phyloP scores from a whole-genome alignment of 2,888 invertebrate species.

The Sesamia inferens region DNA sequence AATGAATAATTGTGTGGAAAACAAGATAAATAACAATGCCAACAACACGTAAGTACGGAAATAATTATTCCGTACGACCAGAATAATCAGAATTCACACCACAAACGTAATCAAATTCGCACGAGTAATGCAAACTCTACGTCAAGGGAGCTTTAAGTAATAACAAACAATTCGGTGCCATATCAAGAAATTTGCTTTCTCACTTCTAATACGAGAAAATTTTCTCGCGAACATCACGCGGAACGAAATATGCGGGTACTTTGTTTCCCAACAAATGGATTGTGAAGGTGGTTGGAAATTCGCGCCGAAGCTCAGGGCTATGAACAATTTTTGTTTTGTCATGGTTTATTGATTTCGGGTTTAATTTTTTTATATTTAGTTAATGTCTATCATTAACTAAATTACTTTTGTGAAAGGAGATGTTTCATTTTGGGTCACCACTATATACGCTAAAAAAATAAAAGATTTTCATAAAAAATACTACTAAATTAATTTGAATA shows the following conservation, averaged over 20 bases:
- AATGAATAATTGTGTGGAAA: neutral
- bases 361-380: conserved; percentile 15
- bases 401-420: too few species aligned
- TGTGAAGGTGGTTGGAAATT: conserved; percentile 64
- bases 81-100: conserved; percentile 45
- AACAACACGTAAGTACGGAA: conserved; percentile 11
- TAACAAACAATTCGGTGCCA: conserved; percentile 51
- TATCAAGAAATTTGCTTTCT: conserved; percentile 57
- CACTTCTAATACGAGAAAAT: conserved; percentile 56
- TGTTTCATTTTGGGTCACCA: too few species aligned
- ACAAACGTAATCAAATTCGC: conserved; percentile 46
- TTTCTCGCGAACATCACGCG: conserved; percentile 61
- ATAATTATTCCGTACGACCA: conserved; percentile 29
- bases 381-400: too few species aligned
- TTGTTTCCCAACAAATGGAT: conserved; percentile 72
- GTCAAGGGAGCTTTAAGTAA: conserved; percentile 39
- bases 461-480: too few species aligned
- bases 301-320: conserved; percentile 40
- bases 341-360: conserved; percentile 13
- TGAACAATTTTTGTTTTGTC: conserved; percentile 50
- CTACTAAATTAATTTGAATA: too few species aligned
- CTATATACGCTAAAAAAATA: too few species aligned
- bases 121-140: conserved; percentile 41
- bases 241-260: conserved; percentile 65
- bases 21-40: conserved; percentile 6